Conservation (phyloP, 2,888 invertebrate genomes). For the Thera obeliscata region DNA sequence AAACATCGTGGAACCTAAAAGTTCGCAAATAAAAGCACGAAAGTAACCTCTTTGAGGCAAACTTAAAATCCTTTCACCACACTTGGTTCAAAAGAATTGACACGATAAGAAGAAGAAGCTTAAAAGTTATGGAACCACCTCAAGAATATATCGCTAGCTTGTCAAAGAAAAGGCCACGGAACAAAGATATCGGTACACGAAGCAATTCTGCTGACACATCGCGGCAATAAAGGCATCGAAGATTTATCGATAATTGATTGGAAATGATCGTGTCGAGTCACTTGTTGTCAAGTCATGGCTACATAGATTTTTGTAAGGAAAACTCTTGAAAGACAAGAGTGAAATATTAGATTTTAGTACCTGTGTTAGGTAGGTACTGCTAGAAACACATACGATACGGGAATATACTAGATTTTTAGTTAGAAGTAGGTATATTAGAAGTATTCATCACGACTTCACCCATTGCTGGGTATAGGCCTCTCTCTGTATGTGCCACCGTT, state of each 20-base stretch:
- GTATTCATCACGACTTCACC: too few relatives aligned
- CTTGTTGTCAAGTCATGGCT: conserved; percentile 32
- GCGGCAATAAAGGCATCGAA: conserved; percentile 43
- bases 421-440: too few relatives aligned
- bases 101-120: not conserved
- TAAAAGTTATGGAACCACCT: not conserved
- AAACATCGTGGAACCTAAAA: too few relatives aligned
- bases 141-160: conserved; percentile 10
- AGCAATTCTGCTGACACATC: conserved; percentile 45
- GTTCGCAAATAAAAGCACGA: too few relatives aligned
- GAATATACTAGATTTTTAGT: too few relatives aligned
- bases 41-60: too few relatives aligned
- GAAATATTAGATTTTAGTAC: not conserved
- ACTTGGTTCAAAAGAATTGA: too few relatives aligned
- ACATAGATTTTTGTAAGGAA: conserved; percentile 6
- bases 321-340: not conserved
- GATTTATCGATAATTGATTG: conserved; percentile 50
- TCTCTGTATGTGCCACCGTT: too few relatives aligned
- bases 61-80: too few relatives aligned
- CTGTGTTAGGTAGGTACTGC: too few relatives aligned
- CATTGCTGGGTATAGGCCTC: too few relatives aligned
- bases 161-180: conserved; percentile 29
- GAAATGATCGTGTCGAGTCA: conserved; percentile 48
- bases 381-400: too few relatives aligned
- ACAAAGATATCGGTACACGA: conserved; percentile 36